phyloP scores from a whole-genome alignment of 2,888 invertebrate species.

The Erannis defoliaria region DNA sequence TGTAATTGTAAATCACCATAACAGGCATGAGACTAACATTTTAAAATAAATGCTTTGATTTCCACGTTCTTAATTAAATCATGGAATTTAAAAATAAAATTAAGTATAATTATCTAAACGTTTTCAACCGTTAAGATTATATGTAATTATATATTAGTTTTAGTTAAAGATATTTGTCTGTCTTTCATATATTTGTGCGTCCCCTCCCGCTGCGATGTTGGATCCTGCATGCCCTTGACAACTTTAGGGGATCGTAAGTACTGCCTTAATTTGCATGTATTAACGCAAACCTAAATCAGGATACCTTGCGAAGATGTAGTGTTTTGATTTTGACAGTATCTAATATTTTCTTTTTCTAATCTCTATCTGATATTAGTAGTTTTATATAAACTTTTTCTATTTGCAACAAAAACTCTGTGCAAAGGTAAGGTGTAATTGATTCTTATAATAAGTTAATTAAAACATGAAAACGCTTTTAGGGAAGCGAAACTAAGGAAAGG shows the following conservation, averaged over 20 bases:
- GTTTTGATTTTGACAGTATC: conserved; percentile 7
- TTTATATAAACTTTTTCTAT: conserved; percentile 38
- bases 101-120: conserved; percentile 20
- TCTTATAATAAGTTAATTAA: conserved; percentile 34
- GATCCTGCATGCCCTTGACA: conserved; percentile 82
- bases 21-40: conserved; percentile 41
- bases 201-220: conserved; percentile 66
- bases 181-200: conserved; percentile 77
- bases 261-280: conserved; percentile 61
- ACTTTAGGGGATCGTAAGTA: conserved; percentile 84
- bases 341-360: not conserved
- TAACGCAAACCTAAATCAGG: conserved; percentile 17
- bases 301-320: conserved; percentile 11
- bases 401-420: conserved; percentile 39
- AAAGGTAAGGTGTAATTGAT: conserved; percentile 53
- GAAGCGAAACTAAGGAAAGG: conserved; percentile 43
- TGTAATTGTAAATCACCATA: conserved; percentile 33
- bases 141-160: conserved; percentile 28
- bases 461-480: conserved; percentile 41
- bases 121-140: conserved; percentile 22
- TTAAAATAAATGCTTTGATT: conserved; percentile 41
- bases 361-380: not conserved
- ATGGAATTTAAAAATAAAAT: conserved; percentile 26
- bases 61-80: conserved; percentile 31
- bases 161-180: conserved; percentile 57